Percentiles rank a stretch among this genome's conserved stretches.
phyloP scores from a whole-genome alignment of 2,113 vertebrate genomes.

The Scalopus aquaticus region DNA sequence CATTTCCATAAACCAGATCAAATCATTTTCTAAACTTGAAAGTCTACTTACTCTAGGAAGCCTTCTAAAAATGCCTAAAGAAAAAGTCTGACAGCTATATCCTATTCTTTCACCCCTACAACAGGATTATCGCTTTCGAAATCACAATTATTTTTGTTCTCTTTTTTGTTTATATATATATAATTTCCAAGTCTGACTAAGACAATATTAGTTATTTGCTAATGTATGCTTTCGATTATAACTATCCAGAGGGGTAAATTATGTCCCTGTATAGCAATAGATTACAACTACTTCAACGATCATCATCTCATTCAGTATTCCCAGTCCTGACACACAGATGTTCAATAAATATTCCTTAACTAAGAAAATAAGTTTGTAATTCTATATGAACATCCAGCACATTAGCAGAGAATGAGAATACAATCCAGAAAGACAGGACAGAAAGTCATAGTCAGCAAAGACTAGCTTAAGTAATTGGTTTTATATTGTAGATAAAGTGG shows the following conservation, averaged over 20 bases:
- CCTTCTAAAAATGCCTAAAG: constrained; percentile 14
- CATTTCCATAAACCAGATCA: constrained; percentile 14
- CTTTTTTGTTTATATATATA: background rate
- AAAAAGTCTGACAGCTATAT: background rate
- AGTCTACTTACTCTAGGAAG: constrained; percentile 18
- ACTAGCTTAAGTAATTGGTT: background rate
- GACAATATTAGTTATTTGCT: background rate
- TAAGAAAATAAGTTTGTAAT: background rate
- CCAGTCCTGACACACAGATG: background rate
- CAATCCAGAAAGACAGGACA: background rate
- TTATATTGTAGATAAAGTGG: background rate
- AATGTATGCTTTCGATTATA: background rate
- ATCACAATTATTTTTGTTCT: background rate
- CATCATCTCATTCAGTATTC: background rate
- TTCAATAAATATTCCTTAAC: background rate
- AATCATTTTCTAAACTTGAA: constrained; percentile 27
- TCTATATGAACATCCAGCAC: background rate
- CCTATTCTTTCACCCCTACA: background rate
- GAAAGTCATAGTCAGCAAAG: background rate
- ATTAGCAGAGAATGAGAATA: constrained; percentile 22
- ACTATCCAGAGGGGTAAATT: background rate
- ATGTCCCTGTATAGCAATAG: background rate
- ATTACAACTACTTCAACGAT: background rate
- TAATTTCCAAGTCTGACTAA: constrained; percentile 35
- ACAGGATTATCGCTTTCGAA: constrained; percentile 35